Evolutionary conservation across 1,140 invertebrate genomes (phyloP), one percentile per base, ranked within the genome.

Genomic region (Holotrichia oblita): DNA sequence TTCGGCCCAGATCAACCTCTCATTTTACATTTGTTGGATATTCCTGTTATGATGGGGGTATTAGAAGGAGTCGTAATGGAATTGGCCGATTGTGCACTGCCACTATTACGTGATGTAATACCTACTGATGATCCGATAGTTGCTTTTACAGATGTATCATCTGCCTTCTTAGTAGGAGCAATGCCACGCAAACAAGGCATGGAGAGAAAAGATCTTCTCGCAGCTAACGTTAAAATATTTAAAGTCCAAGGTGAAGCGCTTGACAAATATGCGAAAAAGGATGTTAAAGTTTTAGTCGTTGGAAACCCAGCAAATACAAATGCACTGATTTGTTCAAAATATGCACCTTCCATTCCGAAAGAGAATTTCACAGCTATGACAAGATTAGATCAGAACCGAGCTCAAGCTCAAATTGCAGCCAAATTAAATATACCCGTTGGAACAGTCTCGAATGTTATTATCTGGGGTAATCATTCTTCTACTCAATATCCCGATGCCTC

Each of bases 251-350:
- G 98, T 14, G 91, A 97, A 85, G 97, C 98, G 12, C 86, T 99
- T 0, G 95, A 99, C 81, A 93, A 97, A 87, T 92, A 93, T 87
- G 97, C 98, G 0, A 96, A 96, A 81, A 99, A 99, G 85, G 94
- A 94, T 85, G 96, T 99, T 17, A 99, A 99, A 89, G 95, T 98
- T 20, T 88, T 99, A 17, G 98, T 99, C 61, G 98, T 99, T 84
- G 99, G 99, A 44, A 99, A 99, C 88, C 99, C 99, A 72, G 99
- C 99, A 0, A 99, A 99, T 86, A 99, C 99, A 0, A 99, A 99
- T 90, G 98, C 98, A 17, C 89, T 98, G 9, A 97, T 99, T 81
- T 98, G 96, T 84, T 95, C 96, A 2, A 95, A 97, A 85, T 99
- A 98, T 88, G 97, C 97, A n/a, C 97, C 97, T 41, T 97, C 96